Percentiles rank a stretch among this genome's conserved stretches.
These are phyloP conservation scores for Laupala kohalensis DNA, from an alignment of 1,140 invertebrate species.

Conservation along the genomic window DNA sequence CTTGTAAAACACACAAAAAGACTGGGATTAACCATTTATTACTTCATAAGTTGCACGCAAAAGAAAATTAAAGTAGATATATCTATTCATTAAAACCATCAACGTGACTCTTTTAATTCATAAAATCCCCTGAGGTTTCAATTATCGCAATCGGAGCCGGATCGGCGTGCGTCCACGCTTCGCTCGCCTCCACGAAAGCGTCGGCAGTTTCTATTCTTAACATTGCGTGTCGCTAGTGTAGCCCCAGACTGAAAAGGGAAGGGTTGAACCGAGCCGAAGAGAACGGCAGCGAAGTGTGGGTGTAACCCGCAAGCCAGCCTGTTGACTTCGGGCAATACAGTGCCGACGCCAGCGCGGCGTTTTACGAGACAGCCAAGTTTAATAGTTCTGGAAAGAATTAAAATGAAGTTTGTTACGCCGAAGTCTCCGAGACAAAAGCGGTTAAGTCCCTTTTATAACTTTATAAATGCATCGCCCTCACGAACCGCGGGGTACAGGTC, in stretches of 20 bases:
- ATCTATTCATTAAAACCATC: no score
- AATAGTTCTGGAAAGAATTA: neutral
- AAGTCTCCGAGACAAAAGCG: neutral
- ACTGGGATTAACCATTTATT: no score
- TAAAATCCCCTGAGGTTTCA: neutral
- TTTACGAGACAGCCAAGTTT: neutral
- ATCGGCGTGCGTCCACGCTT: neutral
- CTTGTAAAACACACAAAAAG: no score
- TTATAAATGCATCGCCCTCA: neutral
- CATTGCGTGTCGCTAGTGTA: neutral
- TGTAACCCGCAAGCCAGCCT: neutral
- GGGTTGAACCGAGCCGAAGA: no score
- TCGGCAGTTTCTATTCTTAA: neutral
- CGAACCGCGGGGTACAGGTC: neutral
- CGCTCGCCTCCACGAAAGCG: neutral
- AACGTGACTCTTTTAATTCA: no score
- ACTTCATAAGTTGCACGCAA: no score
- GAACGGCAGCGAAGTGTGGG: neutral
- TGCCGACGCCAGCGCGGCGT: neutral
- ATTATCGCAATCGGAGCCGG: neutral
- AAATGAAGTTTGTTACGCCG: neutral
- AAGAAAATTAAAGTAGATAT: no score
- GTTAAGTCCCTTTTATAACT: neutral
- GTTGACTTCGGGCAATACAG: neutral
- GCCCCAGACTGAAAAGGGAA: neutral